phyloP scores from a whole-genome alignment of 2,888 invertebrate genomes.

The Muschampia plurimacula region DNA sequence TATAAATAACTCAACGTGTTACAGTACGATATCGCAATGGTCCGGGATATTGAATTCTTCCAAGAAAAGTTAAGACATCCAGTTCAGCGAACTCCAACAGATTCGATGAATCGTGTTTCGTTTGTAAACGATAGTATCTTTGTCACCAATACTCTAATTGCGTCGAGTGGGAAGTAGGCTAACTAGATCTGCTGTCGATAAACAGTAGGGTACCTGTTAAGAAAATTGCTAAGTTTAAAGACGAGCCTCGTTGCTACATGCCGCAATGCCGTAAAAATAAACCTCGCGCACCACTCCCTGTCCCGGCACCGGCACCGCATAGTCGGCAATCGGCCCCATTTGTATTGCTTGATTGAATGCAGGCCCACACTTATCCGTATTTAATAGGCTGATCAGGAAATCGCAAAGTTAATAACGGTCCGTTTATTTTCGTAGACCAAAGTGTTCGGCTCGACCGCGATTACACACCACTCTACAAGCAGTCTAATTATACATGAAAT shows the following conservation, averaged over 20 bases:
- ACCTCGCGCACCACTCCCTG: conserved; percentile 50
- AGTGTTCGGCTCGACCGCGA: conserved; percentile 43
- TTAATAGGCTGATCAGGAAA: conserved; percentile 78
- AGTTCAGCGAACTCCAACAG: conserved; percentile 41
- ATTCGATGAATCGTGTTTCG: conserved; percentile 51
- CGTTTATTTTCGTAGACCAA: conserved; percentile 67
- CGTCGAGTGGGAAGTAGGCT: conserved; percentile 21
- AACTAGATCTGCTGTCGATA: conserved; percentile 27
- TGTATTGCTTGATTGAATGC: conserved; percentile 71
- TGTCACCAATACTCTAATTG: conserved; percentile 31
- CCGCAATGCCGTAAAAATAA: conserved; percentile 75
- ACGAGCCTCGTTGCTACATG: conserved; percentile 48
- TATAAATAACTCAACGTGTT: background rate
- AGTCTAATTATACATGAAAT: conserved; percentile 8
- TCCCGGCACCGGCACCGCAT: conserved; percentile 33
- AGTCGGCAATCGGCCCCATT: conserved; percentile 61
- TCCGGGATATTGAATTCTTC: conserved; percentile 29
- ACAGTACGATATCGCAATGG: conserved; percentile 30
- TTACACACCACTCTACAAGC: conserved; percentile 38
- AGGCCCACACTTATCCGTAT: conserved; percentile 67
- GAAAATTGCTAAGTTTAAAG: conserved; percentile 29
- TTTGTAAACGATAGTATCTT: conserved; percentile 42
- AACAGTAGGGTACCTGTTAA: conserved; percentile 26
- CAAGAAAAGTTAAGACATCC: conserved; percentile 43
- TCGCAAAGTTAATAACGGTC: conserved; percentile 60